These are phyloP conservation scores for Onychomys arenicola DNA, from an alignment of 2,797 vertebrate species.

Conservation along the genomic window DNA sequence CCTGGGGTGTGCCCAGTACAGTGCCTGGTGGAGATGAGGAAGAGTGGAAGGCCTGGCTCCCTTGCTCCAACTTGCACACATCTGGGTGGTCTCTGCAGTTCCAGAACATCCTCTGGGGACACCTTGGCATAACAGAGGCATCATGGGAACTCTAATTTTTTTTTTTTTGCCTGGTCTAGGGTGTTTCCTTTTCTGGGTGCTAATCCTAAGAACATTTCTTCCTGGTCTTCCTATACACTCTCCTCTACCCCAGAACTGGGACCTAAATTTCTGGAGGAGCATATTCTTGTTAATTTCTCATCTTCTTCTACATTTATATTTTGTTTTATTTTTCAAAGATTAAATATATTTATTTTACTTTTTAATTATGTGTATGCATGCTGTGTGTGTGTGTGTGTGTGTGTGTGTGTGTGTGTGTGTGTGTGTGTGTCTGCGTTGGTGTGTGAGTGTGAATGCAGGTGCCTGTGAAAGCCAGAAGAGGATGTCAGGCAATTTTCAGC, in stretches of 20 bases:
- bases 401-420: no score
- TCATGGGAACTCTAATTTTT: not conserved
- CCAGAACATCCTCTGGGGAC: not conserved
- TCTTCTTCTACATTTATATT: not conserved
- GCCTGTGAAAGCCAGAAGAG: not conserved
- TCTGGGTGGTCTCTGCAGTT: not conserved
- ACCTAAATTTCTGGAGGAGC: not conserved
- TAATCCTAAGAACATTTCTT: not conserved
- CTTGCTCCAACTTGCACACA: not conserved
- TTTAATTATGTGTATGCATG: not conserved
- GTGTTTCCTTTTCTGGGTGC: not conserved
- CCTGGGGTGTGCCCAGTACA: not conserved
- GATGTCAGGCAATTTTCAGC: not conserved
- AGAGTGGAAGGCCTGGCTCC: not conserved
- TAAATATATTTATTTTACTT: not conserved
- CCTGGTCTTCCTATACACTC: not conserved
- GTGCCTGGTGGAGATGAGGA: not conserved
- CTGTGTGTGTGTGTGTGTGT: no score
- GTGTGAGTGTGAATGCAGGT: not conserved
- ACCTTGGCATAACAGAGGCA: not conserved
- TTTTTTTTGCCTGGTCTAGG: not conserved
- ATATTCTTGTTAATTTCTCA: not conserved
- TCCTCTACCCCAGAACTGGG: not conserved
- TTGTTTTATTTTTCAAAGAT: not conserved
- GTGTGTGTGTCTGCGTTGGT: no score